Percentiles rank a stretch among this genome's conserved stretches.
Conservation (phyloP, 64 coral and sea anemone genomes). For the Catalaphyllia jardinei region DNA sequence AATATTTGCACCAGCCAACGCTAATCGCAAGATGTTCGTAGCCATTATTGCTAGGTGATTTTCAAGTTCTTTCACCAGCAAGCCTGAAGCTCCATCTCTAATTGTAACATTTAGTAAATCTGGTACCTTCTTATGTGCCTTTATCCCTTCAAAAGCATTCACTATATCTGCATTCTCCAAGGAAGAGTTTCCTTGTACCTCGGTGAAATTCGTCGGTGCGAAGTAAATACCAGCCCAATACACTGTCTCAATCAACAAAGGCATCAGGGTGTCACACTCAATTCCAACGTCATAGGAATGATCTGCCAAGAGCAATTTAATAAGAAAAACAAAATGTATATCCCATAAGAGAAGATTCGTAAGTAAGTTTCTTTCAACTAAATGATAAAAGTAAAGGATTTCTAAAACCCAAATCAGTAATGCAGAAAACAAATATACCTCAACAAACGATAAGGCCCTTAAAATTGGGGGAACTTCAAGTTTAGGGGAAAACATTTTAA, state of each 20-base stretch:
- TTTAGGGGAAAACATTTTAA: too few relatives aligned
- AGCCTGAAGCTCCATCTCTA: slow-evolving; percentile 37
- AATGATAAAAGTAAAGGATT: too few relatives aligned
- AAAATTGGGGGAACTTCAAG: too few relatives aligned
- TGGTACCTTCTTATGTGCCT: slow-evolving; percentile 37
- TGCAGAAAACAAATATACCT: too few relatives aligned
- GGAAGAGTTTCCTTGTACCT: neutral
- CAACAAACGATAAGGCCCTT: too few relatives aligned
- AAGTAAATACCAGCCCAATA: slow-evolving; percentile 78
- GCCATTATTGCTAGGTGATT: slow-evolving; percentile 4
- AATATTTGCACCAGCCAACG: slow-evolving; percentile 46
- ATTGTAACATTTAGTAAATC: slow-evolving; percentile 39
- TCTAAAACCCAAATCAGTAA: too few relatives aligned
- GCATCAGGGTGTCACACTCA: slow-evolving; percentile 55
- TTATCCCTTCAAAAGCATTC: slow-evolving; percentile 55
- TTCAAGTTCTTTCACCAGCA: slow-evolving; percentile 23
- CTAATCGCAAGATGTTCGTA: neutral
- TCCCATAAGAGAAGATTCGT: neutral
- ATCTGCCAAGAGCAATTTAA: neutral
- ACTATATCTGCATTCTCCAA: slow-evolving; percentile 64
- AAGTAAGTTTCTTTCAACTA: too few relatives aligned
- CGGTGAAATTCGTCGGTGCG: slow-evolving; percentile 4
- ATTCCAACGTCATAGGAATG: slow-evolving; percentile 51
- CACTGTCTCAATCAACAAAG: slow-evolving; percentile 14
- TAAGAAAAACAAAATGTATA: neutral